These are phyloP conservation scores for Acestrorhynchus altus DNA, from an alignment of 2,797 vertebrate species.

Conservation along the genomic window DNA sequence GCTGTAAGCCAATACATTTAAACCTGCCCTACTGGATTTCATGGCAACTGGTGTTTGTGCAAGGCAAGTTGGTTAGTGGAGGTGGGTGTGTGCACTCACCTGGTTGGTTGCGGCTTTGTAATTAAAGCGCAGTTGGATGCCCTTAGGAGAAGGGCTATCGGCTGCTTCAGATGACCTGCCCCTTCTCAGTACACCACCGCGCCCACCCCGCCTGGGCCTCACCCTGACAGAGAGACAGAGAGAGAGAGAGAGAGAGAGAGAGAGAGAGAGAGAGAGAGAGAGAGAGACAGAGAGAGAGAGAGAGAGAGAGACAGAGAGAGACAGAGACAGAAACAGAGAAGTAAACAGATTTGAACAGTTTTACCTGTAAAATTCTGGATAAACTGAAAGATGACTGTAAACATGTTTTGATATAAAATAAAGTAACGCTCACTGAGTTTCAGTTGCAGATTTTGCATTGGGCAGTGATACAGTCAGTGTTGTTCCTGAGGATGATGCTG, in stretches of 20 bases:
- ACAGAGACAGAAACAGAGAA: neutral
- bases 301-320: neutral
- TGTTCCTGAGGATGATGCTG: constrained; percentile 65
- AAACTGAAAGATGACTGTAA: neutral
- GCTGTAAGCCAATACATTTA: neutral
- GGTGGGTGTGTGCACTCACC: constrained; percentile 59
- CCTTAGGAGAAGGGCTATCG: constrained; percentile 57
- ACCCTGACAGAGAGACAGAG: constrained; percentile 3
- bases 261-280: neutral
- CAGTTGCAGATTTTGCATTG: constrained; percentile 66
- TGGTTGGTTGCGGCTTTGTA: constrained; percentile 76
- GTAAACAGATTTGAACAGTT: neutral
- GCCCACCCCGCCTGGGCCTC: constrained; percentile 43
- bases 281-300: neutral
- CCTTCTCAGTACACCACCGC: constrained; percentile 42
- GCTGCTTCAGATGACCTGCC: constrained; percentile 47
- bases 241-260: neutral
- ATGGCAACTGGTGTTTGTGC: neutral
- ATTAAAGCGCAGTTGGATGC: constrained; percentile 74
- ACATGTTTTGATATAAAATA: neutral
- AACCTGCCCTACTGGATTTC: neutral
- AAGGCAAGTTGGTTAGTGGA: neutral
- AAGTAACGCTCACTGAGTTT: constrained; percentile 63
- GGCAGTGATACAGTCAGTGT: constrained; percentile 74
- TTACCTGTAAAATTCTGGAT: no score